phyloP scores from a whole-genome alignment of 2,113 vertebrate genomes.

The Egretta garzetta region DNA sequence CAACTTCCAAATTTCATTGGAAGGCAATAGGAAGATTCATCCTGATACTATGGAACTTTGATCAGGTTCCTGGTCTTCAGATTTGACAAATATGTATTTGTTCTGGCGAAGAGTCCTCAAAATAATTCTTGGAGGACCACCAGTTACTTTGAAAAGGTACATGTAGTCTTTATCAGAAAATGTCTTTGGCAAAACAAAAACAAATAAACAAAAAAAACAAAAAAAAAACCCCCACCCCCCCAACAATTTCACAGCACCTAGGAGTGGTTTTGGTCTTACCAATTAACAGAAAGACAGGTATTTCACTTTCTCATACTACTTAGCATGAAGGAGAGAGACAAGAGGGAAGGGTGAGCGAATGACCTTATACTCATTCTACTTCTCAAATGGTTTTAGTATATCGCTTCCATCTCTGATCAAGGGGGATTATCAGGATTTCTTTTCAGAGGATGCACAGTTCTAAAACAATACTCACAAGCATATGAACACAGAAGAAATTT shows the following conservation, averaged over 20 bases:
- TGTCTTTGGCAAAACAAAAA: not conserved
- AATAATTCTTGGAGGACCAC: not conserved
- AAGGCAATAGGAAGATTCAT: not conserved
- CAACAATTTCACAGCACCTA: not conserved
- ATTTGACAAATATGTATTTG: not conserved
- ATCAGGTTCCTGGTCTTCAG: not conserved
- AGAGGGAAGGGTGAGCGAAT: not conserved
- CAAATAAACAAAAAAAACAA: no score
- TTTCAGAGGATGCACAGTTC: not conserved
- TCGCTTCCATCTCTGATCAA: not conserved
- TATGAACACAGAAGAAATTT: constrained; percentile 23
- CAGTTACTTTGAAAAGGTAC: not conserved
- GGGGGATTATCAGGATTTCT: constrained; percentile 2
- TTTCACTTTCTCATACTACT: not conserved
- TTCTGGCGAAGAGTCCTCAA: not conserved
- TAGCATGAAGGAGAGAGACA: not conserved
- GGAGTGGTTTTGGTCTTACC: not conserved
- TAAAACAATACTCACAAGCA: not conserved
- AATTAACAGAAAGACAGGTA: not conserved
- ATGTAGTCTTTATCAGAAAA: not conserved
- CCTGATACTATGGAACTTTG: not conserved
- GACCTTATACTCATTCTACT: not conserved
- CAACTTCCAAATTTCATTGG: not conserved
- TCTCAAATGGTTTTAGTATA: not conserved
- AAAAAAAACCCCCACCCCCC: no score